Base-by-base conservation (phyloP, 2,113 vertebrate species). In the Melanerpes aurifrons region DNA sequence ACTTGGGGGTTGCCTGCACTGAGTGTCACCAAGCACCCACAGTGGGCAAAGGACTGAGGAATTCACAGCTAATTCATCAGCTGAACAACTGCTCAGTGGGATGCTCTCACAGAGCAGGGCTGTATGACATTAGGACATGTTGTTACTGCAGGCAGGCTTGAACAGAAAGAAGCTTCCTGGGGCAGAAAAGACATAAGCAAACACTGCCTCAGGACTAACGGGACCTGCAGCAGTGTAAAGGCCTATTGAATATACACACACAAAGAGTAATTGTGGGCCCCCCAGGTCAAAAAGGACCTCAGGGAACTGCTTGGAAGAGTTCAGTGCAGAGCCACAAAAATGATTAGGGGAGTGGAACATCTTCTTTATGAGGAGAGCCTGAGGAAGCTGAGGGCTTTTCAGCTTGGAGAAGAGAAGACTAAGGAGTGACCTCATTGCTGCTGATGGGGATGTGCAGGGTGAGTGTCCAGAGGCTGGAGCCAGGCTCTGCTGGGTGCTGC, bases 91-190 rank as follows among this genome's bases (percentile, higher is more conserved):
- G 71, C 94, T 94, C 92, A 71, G 59, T 87, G 88, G 85, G 87
- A 81, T 86, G 58, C 91, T 76, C 64, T 75, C 72, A 50, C 62
- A 73, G 13, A 76, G 43, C 7, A 72, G 43, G 37, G 45, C 21
- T 57, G 82, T 82, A 90, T 83, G 87, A 93, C 94, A 95, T 94
- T 81, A 91, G 82, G 66, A 96, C 94, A 94, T 66, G 84, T 83
- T 86, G 82, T 89, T 69, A 73, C 62, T 94, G 89, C 72, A 54
- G 31, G 58, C 69, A 86, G 61, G 31, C 68, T 29, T 96, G 88
- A 94, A 93, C 78, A 91, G 73, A 80, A 94, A 83, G 77, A 92
- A 93, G 83, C 78, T 94, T 95, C 69, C 94, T 83, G 72, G 91
- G 83, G 82, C 54, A 75, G 57, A 94, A 89, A 80, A 90, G 77